Base-by-base conservation (phyloP, 2,888 invertebrate genomes). In the Poecilobothrus nobilitatus region DNA sequence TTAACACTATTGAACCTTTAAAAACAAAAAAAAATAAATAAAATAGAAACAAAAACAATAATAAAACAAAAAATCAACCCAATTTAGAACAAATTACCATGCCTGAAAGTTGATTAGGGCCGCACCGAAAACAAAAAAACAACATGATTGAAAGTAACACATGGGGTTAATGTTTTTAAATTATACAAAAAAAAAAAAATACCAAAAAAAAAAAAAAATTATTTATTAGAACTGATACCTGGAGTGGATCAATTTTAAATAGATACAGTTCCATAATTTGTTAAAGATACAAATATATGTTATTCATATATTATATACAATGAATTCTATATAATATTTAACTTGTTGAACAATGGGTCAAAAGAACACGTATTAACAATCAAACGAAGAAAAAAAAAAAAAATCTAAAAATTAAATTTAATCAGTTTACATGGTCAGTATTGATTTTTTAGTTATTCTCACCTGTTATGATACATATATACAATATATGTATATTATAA, bases 41-140 rank as follows among this genome's bases (percentile, higher is more conserved):
- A 37, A 8, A 37, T 8, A 37, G 37, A 37, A 27, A 27, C 2
- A 27, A 27, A 27, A 27, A 27, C 5, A 27, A 27, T 27, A 27
- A 41, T 12, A 41, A 15, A 41, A 41, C 4, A 41, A 3, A 41
- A 41, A 41, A 12, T 41, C 15, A 41, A 53, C 18, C 53, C 53
- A 53, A 53, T 53, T 53, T 53, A 53, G 53, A 53, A 53, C 53
- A 53, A 53, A 53, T 53, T 53, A 53, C 53, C 53, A 53, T 53
- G 53, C 53, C 18, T 15, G 18, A 18, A 53, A 53, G 53, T 18
- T 53, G 53, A 53, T 53, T 53, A 18, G 15, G 53, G 53, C 18
- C 53, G 53, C 53, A 53, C 53, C 15, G 15, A 53, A 53, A 53
- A n/a, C 7, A 18, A 18, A 18, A n/a, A 53, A 53, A 18, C 8